Percentiles rank a stretch among this genome's conserved stretches.
These are phyloP conservation scores for Spodoptera littoralis DNA, from an alignment of 2,888 invertebrate species.

Conservation along the genomic window DNA sequence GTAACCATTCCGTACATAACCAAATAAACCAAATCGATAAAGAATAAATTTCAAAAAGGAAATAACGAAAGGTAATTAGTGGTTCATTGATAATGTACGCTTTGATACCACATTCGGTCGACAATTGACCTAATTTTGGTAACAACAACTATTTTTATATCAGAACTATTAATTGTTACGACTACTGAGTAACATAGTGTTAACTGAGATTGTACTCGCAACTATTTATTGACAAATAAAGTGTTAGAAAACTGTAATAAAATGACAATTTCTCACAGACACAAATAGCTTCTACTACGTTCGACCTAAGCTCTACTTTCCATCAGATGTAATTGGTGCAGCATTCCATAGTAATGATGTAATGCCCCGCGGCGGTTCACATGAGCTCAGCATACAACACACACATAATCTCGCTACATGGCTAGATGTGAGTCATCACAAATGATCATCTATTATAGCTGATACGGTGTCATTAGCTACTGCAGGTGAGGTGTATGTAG, in stretches of 20 bases:
- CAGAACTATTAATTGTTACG: constrained; percentile 1
- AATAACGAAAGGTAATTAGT: constrained; percentile 36
- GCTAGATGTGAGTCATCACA: constrained; percentile 55
- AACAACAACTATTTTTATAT: constrained; percentile 16
- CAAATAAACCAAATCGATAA: constrained; percentile 12
- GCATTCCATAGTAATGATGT: constrained; percentile 68
- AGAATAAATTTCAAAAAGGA: constrained; percentile 15
- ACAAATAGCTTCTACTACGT: constrained; percentile 6
- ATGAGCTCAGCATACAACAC: constrained; percentile 50
- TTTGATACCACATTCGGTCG: constrained; percentile 2
- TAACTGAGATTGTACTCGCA: no score
- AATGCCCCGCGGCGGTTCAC: constrained; percentile 54
- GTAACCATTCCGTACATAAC: background rate
- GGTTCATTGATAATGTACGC: constrained; percentile 15
- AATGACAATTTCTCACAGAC: background rate
- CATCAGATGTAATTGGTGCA: constrained; percentile 67
- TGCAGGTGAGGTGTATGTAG: constrained; percentile 10
- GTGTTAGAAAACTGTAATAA: no score
- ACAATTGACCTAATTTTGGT: constrained; percentile 21
- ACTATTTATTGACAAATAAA: no score
- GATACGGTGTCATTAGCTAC: constrained; percentile 19
- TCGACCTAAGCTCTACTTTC: constrained; percentile 56
- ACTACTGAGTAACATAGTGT: background rate
- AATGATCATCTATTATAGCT: constrained; percentile 44
- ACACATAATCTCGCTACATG: constrained; percentile 46